phyloP scores from a whole-genome alignment of 2,888 invertebrate genomes.

The Scelioninae gen. 1 region DNA sequence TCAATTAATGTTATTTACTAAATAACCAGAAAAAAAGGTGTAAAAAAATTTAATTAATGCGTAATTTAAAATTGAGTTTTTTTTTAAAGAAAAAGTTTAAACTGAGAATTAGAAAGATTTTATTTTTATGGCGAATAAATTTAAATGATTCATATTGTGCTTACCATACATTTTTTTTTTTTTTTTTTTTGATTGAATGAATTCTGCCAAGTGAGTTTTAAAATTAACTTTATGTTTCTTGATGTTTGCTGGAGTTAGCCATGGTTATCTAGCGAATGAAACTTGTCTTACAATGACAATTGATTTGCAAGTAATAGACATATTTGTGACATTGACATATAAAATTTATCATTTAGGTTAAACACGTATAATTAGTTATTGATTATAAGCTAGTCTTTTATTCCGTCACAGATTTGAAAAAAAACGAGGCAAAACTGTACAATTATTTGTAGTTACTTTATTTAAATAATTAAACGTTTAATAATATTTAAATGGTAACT shows the following conservation, averaged over 20 bases:
- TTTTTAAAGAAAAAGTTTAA: too few species aligned
- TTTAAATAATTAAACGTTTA: slow-evolving; percentile 15
- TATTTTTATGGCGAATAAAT: background rate
- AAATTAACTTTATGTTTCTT: slow-evolving; percentile 1
- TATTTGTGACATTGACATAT: slow-evolving; percentile 47
- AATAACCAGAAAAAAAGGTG: too few species aligned
- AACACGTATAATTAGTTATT: slow-evolving; percentile 24
- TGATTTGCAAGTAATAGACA: slow-evolving; percentile 21
- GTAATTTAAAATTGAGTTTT: too few species aligned
- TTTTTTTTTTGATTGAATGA: too few species aligned
- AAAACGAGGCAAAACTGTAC: too few species aligned
- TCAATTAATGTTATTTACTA: too few species aligned
- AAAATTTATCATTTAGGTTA: slow-evolving; percentile 40
- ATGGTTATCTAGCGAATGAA: slow-evolving; percentile 31
- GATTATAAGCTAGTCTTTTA: slow-evolving; percentile 18
- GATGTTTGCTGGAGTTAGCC: slow-evolving; percentile 5
- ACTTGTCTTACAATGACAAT: slow-evolving; percentile 38
- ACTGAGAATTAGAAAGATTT: too few species aligned
- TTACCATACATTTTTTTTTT: too few species aligned
- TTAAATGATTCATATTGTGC: too few species aligned
- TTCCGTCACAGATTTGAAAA: slow-evolving; percentile 6
- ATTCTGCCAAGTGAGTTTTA: background rate
- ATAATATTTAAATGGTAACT: slow-evolving; percentile 3
- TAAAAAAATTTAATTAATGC: too few species aligned
- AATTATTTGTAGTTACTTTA: slow-evolving; percentile 3